These are phyloP conservation scores for Tipula lateralis DNA, from an alignment of 2,888 invertebrate genomes.

Conservation along the genomic window DNA sequence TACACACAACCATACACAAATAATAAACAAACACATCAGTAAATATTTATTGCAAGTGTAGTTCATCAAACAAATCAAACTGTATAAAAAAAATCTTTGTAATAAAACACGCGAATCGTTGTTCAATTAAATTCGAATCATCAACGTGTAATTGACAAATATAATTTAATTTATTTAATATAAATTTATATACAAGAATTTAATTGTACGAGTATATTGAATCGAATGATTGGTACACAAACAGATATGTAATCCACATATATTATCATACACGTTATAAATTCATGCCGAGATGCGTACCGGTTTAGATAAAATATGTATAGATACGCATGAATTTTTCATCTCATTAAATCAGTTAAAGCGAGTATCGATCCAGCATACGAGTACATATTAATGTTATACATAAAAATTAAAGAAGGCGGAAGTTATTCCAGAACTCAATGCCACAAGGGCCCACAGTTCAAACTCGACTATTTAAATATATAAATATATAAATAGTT, in stretches of 20 bases:
- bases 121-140: neutral
- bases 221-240: too few species aligned
- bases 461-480: too few species aligned
- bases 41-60: neutral
- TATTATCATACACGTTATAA: neutral
- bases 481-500: too few species aligned
- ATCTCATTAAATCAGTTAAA: neutral
- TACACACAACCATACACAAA: neutral
- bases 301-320: neutral
- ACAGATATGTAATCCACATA: neutral
- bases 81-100: neutral
- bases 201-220: neutral
- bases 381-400: too few species aligned
- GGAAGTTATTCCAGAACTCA: too few species aligned
- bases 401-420: too few species aligned
- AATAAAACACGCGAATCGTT: neutral
- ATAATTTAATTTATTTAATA: neutral
- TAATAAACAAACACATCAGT: neutral
- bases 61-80: neutral
- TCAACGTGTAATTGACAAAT: neutral
- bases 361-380: too few species aligned
- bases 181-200: neutral
- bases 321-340: neutral
- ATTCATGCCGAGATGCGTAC: neutral
- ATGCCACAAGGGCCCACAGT: too few species aligned